Conservation (phyloP, 1,140 invertebrate genomes). For the Zaprionus camerounensis region DNA sequence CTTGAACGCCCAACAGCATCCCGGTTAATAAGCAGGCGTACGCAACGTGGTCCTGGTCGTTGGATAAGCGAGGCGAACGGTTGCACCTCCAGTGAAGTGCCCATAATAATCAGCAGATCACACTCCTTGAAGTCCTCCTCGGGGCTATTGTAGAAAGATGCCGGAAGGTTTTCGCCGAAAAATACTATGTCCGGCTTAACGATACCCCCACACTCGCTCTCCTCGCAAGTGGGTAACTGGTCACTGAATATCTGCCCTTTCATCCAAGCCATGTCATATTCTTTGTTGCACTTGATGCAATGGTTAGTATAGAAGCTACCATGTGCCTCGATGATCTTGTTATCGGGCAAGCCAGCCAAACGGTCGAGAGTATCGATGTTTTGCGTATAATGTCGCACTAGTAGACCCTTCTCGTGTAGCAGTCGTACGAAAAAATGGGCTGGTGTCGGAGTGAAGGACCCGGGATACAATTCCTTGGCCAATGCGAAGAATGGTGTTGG, state of each 20-base stretch:
- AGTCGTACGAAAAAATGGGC: conserved; percentile 94
- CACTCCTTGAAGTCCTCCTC: conserved; percentile 92
- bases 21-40: conserved; percentile 93
- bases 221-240: conserved; percentile 90
- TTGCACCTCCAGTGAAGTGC: conserved; percentile 96
- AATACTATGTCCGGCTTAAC: conserved; percentile 98
- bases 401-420: conserved; percentile 91
- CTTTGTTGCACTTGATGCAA: conserved; percentile 91
- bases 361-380: conserved; percentile 98
- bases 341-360: conserved; percentile 92
- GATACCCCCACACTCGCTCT: conserved; percentile 86
- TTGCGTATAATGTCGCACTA: conserved; percentile 94
- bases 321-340: conserved; percentile 96
- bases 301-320: conserved; percentile 96
- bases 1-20: conserved; percentile 88
- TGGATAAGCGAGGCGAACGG: conserved; percentile 97
- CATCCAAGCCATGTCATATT: conserved; percentile 92
- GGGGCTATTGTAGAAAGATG: conserved; percentile 88
- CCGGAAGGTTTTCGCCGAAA: conserved; percentile 95
- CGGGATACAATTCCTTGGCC: conserved; percentile 94
- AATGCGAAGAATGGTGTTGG: conserved; percentile 94
- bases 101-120: conserved; percentile 97
- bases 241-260: conserved; percentile 89
- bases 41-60: conserved; percentile 88
- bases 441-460: conserved; percentile 91